Conservation (phyloP, 2,113 vertebrate species). For the Aptenodytes patagonicus region DNA sequence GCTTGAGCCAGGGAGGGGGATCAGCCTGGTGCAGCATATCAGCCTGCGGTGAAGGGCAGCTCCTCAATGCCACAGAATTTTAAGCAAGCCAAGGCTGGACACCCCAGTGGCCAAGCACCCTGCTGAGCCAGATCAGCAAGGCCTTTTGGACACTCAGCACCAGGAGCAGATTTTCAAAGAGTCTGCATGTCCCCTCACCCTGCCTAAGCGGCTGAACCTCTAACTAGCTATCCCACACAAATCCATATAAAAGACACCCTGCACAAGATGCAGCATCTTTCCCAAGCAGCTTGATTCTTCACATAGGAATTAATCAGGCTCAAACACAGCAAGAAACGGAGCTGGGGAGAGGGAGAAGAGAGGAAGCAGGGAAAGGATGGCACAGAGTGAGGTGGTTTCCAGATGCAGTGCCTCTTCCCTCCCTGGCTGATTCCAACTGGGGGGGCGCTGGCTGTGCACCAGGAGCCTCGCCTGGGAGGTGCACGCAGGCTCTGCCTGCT, state of each 20-base stretch:
- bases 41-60: not conserved
- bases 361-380: not conserved
- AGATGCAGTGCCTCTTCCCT: not conserved
- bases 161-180: not conserved
- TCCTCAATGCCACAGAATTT: not conserved
- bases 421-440: not conserved
- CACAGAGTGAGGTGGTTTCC: not conserved
- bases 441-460: not conserved
- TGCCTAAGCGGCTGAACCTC: not conserved
- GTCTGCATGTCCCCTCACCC: not conserved
- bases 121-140: not conserved
- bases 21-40: not conserved
- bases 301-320: not conserved
- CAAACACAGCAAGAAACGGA: not conserved
- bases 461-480: not conserved
- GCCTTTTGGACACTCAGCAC: not conserved
- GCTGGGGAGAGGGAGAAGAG: not conserved
- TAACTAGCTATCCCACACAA: not conserved
- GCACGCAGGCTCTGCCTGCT: not conserved
- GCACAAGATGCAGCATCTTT: not conserved
- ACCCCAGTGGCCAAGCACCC: not conserved
- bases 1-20: not conserved
- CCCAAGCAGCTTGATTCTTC: not conserved
- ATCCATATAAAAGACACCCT: not conserved
- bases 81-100: not conserved